These are phyloP conservation scores for Hafferia zeledoni DNA, from an alignment of 2,797 vertebrate species.

Conservation along the genomic window DNA sequence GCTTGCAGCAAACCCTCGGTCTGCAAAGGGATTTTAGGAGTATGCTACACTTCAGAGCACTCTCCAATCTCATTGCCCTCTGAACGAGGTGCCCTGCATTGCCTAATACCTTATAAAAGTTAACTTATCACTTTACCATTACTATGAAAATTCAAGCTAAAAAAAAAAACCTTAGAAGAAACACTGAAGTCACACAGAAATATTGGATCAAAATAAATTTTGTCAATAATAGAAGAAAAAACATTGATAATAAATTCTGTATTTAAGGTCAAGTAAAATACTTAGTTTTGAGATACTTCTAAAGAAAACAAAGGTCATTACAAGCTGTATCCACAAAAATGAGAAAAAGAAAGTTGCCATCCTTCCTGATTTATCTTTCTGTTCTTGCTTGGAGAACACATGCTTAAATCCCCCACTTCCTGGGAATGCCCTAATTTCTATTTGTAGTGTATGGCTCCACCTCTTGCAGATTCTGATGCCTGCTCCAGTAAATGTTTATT, in stretches of 20 bases:
- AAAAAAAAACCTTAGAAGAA: neutral
- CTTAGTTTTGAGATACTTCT: neutral
- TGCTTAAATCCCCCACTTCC: neutral
- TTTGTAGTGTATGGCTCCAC: neutral
- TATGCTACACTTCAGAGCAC: neutral
- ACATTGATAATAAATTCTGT: neutral
- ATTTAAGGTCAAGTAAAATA: neutral
- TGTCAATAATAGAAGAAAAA: neutral
- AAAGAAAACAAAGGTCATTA: neutral
- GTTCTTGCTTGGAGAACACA: neutral
- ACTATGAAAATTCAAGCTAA: neutral
- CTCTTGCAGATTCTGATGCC: neutral
- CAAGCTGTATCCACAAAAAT: neutral
- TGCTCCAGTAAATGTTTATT: neutral
- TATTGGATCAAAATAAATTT: neutral
- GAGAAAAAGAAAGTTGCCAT: neutral
- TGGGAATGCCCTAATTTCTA: neutral
- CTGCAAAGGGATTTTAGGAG: neutral
- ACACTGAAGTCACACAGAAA: neutral
- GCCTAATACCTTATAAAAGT: neutral
- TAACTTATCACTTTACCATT: neutral
- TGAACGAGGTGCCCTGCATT: neutral
- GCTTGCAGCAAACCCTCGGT: neutral
- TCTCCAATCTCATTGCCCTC: neutral
- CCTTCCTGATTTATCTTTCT: neutral